Percentiles rank a stretch among this genome's conserved stretches.
These are phyloP conservation scores for Mastigias papua DNA, from an alignment of 30 jellyfish, hydroid and myxozoan species.

Conservation along the genomic window DNA sequence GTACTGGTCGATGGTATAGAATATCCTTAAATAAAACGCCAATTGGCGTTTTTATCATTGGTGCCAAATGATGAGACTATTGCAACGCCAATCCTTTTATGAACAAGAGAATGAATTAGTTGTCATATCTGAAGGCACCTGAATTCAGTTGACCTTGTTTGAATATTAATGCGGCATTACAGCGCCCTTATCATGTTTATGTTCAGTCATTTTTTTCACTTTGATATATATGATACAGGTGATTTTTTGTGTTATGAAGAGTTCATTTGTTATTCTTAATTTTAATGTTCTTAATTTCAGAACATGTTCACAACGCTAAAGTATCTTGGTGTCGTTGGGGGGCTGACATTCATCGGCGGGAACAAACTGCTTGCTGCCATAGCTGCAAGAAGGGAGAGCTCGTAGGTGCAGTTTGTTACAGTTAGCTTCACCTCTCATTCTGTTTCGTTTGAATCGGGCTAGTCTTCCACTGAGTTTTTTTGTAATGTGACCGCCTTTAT, in stretches of 20 bases:
- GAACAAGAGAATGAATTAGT: not conserved
- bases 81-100: slow-evolving; percentile 42
- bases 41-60: too few species aligned
- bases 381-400: slow-evolving; percentile 83
- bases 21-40: too few species aligned
- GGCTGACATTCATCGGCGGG: slow-evolving; percentile 93
- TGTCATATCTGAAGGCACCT: slow-evolving; percentile 14
- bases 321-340: slow-evolving; percentile 84
- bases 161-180: too few species aligned
- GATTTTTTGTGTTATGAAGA: not conserved
- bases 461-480: too few species aligned
- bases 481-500: too few species aligned
- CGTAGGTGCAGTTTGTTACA: slow-evolving; percentile 45
- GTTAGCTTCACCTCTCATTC: too few species aligned
- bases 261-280: not conserved
- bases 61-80: slow-evolving; percentile 11
- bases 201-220: not conserved
- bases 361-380: slow-evolving; percentile 94
- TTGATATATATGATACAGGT: not conserved
- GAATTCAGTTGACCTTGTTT: too few species aligned
- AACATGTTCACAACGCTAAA: slow-evolving; percentile 93
- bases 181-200: too few species aligned
- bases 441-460: too few species aligned
- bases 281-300: slow-evolving; percentile 50
- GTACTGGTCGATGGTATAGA: too few species aligned